Conservation (phyloP, 23 tunicate genomes). For the Diplosoma virens region DNA sequence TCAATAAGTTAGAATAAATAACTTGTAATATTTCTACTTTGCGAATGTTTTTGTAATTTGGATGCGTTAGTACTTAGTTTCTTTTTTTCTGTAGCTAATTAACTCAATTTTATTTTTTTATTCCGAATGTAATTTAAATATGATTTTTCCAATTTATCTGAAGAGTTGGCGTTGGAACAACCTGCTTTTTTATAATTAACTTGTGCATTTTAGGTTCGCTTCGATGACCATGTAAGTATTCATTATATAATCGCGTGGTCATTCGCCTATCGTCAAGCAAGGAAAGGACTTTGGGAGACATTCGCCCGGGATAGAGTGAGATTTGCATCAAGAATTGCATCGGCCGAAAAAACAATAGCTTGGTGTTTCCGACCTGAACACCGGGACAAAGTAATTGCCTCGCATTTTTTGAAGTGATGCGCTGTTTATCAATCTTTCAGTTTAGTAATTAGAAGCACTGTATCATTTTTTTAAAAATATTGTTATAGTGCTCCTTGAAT, state of each 20-base stretch:
- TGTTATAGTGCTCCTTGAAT: no score
- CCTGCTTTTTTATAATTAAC: not conserved
- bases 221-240: constrained; percentile 35
- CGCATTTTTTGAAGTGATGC: no score
- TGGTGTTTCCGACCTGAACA: constrained; percentile 57
- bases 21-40: no score
- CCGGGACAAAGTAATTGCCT: constrained; percentile 13
- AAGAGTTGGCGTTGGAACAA: not conserved
- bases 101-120: no score
- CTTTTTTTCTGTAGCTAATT: no score
- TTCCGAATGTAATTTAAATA: no score
- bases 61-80: no score
- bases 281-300: constrained; percentile 53
- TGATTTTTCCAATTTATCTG: not conserved
- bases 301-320: constrained; percentile 47
- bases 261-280: constrained; percentile 50
- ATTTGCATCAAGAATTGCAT: constrained; percentile 18
- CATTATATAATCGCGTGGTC: constrained; percentile 67
- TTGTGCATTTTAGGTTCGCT: constrained; percentile 54
- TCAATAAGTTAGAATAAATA: no score
- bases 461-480: no score
- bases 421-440: no score
- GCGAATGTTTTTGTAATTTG: no score
- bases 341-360: constrained; percentile 12
- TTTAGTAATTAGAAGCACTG: no score